phyloP scores from a whole-genome alignment of 2,888 invertebrate species.

The Chrysolina haemoptera region DNA sequence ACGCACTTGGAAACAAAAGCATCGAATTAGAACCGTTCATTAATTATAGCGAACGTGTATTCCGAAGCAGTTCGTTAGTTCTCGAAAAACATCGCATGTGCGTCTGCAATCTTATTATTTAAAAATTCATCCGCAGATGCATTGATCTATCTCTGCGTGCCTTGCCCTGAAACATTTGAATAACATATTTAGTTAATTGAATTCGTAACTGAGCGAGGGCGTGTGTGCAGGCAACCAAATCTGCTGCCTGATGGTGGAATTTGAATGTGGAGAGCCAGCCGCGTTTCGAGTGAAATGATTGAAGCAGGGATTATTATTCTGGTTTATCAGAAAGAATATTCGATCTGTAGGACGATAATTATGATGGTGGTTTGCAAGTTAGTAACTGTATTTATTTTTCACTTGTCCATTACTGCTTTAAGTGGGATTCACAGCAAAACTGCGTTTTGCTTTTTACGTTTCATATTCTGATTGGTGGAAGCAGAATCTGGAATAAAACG shows the following conservation, averaged over 20 bases:
- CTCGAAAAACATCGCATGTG: conserved; percentile 15
- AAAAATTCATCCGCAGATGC: conserved; percentile 14
- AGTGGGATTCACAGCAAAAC: no score
- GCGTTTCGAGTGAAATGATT: no score
- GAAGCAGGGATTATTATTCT: no score
- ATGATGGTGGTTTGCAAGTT: no score
- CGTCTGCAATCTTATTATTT: conserved; percentile 14
- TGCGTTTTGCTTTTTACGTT: no score
- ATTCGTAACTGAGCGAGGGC: conserved; percentile 23
- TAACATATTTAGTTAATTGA: conserved; percentile 32
- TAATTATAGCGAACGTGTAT: not conserved
- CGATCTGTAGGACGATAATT: no score
- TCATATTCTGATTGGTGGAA: no score
- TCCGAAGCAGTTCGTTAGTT: not conserved
- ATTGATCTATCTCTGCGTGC: not conserved
- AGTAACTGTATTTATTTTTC: not conserved
- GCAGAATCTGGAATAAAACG: no score
- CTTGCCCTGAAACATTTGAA: conserved; percentile 19
- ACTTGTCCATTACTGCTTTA: no score
- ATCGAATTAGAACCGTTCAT: conserved; percentile 3
- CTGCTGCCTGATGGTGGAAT: conserved; percentile 16
- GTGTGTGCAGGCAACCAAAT: conserved; percentile 25
- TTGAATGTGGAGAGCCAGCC: not conserved
- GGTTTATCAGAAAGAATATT: no score
- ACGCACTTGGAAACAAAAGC: not conserved